Evolutionary conservation across 2,113 vertebrate genomes (phyloP).

Genomic region (Callipepla californica): DNA sequence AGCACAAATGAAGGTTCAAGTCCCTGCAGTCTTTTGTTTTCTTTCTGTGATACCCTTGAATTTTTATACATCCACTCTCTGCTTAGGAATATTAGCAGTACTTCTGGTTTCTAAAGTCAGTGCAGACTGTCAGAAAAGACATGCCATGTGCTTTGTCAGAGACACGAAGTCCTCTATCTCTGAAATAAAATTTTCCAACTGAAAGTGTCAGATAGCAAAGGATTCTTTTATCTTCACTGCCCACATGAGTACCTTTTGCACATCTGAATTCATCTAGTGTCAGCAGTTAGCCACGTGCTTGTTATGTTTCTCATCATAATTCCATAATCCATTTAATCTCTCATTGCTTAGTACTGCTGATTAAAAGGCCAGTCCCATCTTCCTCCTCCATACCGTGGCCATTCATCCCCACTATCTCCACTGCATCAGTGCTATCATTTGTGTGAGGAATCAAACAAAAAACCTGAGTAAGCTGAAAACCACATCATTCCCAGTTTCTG

Average conservation of each 20-base stretch:
- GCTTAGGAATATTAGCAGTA: not conserved
- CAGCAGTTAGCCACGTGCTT: constrained; percentile 28
- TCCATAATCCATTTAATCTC: constrained; percentile 60
- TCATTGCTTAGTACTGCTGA: constrained; percentile 7
- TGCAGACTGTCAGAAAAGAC: not conserved
- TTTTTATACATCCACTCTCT: not conserved
- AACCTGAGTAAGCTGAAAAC: not conserved
- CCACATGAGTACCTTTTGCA: constrained; percentile 17
- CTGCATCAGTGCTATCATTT: not conserved
- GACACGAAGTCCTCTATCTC: not conserved
- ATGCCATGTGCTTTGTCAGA: not conserved
- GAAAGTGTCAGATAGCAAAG: constrained; percentile 42
- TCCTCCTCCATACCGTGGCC: not conserved
- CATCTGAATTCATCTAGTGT: constrained; percentile 43
- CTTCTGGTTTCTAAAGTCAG: not conserved
- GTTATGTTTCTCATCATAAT: constrained; percentile 25
- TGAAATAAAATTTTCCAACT: constrained; percentile 53
- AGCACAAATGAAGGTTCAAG: not conserved
- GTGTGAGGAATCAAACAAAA: not conserved
- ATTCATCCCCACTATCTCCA: not conserved
- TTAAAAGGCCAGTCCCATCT: constrained; percentile 17
- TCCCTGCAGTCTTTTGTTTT: not conserved
- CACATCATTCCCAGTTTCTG: not conserved
- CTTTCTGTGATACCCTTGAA: not conserved
- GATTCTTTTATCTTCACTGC: constrained; percentile 49